phyloP scores from a whole-genome alignment of 2,888 invertebrate species.

The Hemicrepidius hirtus region DNA sequence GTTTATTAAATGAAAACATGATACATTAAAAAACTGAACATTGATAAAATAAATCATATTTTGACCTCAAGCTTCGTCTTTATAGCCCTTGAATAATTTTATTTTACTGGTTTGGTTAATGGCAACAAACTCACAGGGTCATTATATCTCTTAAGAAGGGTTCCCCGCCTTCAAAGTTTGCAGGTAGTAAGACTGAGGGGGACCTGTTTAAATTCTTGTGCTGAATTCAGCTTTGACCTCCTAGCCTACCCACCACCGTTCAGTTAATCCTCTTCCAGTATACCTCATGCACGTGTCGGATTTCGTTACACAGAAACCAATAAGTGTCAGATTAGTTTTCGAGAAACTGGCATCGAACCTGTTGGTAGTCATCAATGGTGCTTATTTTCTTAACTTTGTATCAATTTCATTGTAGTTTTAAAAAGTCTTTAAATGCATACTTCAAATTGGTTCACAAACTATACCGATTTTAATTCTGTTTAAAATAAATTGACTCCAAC shows the following conservation, averaged over 20 bases:
- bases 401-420: too few species aligned
- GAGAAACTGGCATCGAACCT: too few species aligned
- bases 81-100: background rate
- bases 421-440: too few species aligned
- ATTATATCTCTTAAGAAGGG: background rate
- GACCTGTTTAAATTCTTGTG: conserved; percentile 4
- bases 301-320: conserved; percentile 2
- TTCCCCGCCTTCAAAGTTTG: background rate
- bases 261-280: background rate
- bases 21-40: too few species aligned
- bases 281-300: conserved; percentile 1
- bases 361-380: too few species aligned
- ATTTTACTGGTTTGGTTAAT: background rate
- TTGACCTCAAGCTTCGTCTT: too few species aligned
- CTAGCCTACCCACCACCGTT: background rate
- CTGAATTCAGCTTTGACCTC: background rate
- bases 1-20: too few species aligned
- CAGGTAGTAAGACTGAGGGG: background rate
- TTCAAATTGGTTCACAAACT: too few species aligned
- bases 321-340: conserved; percentile 4
- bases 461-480: too few species aligned
- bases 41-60: too few species aligned
- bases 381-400: too few species aligned
- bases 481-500: too few species aligned
- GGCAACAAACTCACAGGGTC: conserved; percentile 1